Evolutionary conservation across 2,113 vertebrate species (phyloP), one percentile per base, ranked within the genome.

Genomic region (Tetraodon nigroviridis): DNA sequence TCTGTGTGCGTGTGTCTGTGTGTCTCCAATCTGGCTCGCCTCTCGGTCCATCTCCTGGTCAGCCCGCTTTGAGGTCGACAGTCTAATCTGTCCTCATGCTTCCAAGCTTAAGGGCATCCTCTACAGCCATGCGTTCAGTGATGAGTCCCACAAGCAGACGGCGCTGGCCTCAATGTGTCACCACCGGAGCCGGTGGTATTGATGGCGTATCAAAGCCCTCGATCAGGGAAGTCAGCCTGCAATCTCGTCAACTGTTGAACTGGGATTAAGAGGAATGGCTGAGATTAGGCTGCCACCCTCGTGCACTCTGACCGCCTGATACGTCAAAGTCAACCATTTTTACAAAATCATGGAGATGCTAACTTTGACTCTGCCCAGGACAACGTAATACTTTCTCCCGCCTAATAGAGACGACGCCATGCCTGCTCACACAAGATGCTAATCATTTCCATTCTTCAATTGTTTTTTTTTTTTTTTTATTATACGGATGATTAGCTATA

Each of bases 131-230:
- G 12, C 48, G 66, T 46, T 61, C 56, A 37, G 17, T 32, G 40
- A 47, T 19, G 49, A 64, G 69, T 73, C 61, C 56, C 80, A 65
- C 59, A 51, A 53, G 53, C 27, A 49, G 55, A 53, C 21, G 64
- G 54, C 17, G 52, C 42, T 83, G 75, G 54, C 79, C 82, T 85
- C 74, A 80, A 79, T 83, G 73, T 84, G 85, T 86, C 85, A 79
- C 44, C 64, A 45, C 60, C 7, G 50, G 47, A 46, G 37, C 58
- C 60, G 68, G 71, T 58, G 61, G 51, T 67, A 80, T 83, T 64
- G 56, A 83, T 75, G 77, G 69, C 63, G 63, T 68, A 57, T 63
- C 56, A 78, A 70, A 75, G 74, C 58, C 29, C 21, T 59, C 62
- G 64, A 75, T 79, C 59, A 54, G 69, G 71, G 70, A 58, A 45